Evolutionary conservation across 2,888 invertebrate species (phyloP).

Genomic region (Xylophagus ater): DNA sequence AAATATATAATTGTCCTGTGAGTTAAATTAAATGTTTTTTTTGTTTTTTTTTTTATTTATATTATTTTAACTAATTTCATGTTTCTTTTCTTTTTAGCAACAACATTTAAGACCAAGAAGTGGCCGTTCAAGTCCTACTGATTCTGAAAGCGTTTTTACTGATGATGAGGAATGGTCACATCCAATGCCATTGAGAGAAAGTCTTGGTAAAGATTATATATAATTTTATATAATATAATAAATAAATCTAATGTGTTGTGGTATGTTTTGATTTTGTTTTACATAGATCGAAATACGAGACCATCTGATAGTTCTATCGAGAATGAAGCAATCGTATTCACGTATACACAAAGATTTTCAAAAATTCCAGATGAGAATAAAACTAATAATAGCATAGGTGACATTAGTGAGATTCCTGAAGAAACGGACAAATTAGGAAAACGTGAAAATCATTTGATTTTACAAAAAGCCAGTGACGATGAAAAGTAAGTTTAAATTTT

Average conservation of each 20-base stretch:
- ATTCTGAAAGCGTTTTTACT: constrained; percentile 57
- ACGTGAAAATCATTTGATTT: constrained; percentile 37
- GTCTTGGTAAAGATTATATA: constrained; percentile 25
- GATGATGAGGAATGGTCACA: constrained; percentile 57
- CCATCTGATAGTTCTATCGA: constrained; percentile 48
- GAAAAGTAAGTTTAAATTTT: constrained; percentile 27
- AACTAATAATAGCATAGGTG: constrained; percentile 21
- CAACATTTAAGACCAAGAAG: constrained; percentile 22
- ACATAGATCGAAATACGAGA: constrained; percentile 38
- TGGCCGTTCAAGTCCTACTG: constrained; percentile 48
- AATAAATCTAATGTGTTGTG: no score
- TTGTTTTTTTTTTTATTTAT: not conserved
- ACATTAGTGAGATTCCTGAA: constrained; percentile 43
- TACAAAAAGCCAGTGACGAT: constrained; percentile 36
- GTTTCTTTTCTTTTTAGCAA: constrained; percentile 28
- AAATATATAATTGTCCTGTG: constrained; percentile 36
- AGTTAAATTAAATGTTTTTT: constrained; percentile 19
- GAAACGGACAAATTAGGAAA: constrained; percentile 46
- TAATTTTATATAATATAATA: constrained; percentile 9
- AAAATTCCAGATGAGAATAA: constrained; percentile 37
- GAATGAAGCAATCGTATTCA: constrained; percentile 44
- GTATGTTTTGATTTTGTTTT: not conserved
- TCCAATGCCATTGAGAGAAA: constrained; percentile 40
- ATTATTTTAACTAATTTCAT: not conserved
- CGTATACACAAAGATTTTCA: constrained; percentile 47